Evolutionary conservation across 2,113 vertebrate species (phyloP), one percentile per base, ranked within the genome.

Genomic region (Cricetomys ansorgei): DNA sequence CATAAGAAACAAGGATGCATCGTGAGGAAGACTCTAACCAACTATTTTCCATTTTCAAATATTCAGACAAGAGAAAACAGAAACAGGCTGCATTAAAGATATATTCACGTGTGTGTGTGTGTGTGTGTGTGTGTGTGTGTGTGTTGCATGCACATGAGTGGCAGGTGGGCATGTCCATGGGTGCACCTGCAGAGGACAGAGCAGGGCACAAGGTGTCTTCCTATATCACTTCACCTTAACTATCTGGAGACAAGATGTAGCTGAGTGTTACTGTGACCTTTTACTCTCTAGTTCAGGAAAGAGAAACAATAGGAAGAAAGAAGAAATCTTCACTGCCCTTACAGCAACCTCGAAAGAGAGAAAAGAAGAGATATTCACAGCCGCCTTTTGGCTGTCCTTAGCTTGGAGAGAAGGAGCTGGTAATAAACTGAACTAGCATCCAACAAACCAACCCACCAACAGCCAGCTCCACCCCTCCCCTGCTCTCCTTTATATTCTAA

Each of bases 21-120:
- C 40, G 45, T 48, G 23, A 89, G 59, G 59, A 87, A 64, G n/a
- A 94, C 75, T 55, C 43, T 19, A 91, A 84, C 13, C 48, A 91
- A 83, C 34, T 76, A 8, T 62, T 92, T 91, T 62, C 40, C 21
- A 79, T 92, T 92, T 97, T 96, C n/a, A 77, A 72, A 96, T 87
- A 64, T 5, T 23, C 70, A 8, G 89, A 95, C 21, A 85, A 91
- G 31, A 88, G 59, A 83, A 95, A 97, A 97, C 7, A 67, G 76
- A 72, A 84, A 87, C 25, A 88, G n/a, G 76, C 12, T 90, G 9
- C 23, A 86, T 80, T 65, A 85, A 76, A 86, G 72, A 69, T 86
- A 37, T 16, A 48, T 21, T 7, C 48, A 31, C 9, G 9, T 64
- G 2, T 85, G 40, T 50, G 17, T 50, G 6, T 77, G 25, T 50